Conservation (phyloP, 1,140 invertebrate species). For the Goniozus legneri region DNA sequence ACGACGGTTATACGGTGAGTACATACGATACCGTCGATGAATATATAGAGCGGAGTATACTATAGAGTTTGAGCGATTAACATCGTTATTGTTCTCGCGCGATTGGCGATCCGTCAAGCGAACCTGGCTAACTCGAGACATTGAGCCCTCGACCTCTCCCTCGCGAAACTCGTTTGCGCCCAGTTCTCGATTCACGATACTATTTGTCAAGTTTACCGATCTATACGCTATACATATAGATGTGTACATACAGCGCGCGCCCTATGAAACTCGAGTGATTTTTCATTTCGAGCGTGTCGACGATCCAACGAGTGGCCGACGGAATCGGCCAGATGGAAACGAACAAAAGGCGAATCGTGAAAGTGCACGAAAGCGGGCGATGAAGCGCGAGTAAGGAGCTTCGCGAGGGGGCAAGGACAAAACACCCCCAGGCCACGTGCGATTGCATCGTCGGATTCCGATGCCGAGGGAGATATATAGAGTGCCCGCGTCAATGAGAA, state of each 20-base stretch:
- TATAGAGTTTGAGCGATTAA: background rate
- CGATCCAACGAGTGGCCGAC: too few species aligned
- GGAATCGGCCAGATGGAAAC: background rate
- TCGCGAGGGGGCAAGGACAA: background rate
- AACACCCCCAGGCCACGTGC: too few species aligned
- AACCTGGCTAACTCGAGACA: background rate
- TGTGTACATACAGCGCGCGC: too few species aligned
- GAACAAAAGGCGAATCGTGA: background rate
- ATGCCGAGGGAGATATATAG: conserved; percentile 1
- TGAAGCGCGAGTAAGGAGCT: background rate
- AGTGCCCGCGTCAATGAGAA: conserved; percentile 16
- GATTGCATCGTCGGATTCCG: background rate
- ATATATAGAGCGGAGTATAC: background rate
- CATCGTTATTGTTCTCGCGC: background rate
- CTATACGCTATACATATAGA: too few species aligned
- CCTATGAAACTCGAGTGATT: too few species aligned
- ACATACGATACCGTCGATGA: conserved; percentile 4
- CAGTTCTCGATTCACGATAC: background rate
- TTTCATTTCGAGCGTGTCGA: too few species aligned
- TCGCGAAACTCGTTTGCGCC: background rate
- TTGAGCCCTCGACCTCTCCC: background rate
- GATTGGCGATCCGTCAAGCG: background rate
- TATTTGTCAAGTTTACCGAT: too few species aligned
- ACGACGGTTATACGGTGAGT: conserved; percentile 85
- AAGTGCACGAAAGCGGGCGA: background rate